Evolutionary conservation across 2,888 invertebrate genomes (phyloP).

Genomic region (Rambutsinella grinnellia): DNA sequence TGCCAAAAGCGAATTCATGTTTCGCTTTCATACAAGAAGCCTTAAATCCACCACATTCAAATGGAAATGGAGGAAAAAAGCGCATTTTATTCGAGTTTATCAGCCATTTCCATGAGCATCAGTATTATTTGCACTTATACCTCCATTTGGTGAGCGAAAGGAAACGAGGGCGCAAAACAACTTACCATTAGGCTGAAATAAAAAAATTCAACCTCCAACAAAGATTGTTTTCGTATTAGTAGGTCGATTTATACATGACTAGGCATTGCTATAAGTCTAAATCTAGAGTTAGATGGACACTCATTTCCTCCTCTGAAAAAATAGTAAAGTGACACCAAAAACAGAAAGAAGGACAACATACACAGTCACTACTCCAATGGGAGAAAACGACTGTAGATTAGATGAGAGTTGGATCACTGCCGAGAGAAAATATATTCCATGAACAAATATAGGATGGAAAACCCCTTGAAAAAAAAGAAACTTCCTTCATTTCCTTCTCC

Average conservation of each 20-base stretch:
- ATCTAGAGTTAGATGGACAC: conserved; percentile 6
- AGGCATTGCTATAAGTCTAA: not conserved
- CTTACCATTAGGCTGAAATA: too few relatives aligned
- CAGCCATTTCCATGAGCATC: not conserved
- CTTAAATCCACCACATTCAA: not conserved
- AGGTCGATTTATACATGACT: not conserved
- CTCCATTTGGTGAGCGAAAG: too few relatives aligned
- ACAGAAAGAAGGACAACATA: not conserved
- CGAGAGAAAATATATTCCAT: not conserved
- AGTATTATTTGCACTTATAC: not conserved
- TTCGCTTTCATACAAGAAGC: too few relatives aligned
- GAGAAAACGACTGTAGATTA: conserved; percentile 1
- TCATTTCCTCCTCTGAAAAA: not conserved
- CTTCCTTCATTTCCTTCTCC: too few relatives aligned
- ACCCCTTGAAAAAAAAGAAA: too few relatives aligned
- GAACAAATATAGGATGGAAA: not conserved
- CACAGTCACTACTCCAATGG: not conserved
- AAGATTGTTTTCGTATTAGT: too few relatives aligned
- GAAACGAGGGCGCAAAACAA: too few relatives aligned
- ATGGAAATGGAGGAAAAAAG: not conserved
- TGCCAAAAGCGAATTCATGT: too few relatives aligned
- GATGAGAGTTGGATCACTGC: conserved; percentile 13
- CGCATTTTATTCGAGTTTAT: not conserved
- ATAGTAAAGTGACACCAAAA: not conserved
- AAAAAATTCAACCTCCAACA: too few relatives aligned